Base-by-base conservation (phyloP, 2,888 invertebrate genomes). In the Lapara coniferarum region DNA sequence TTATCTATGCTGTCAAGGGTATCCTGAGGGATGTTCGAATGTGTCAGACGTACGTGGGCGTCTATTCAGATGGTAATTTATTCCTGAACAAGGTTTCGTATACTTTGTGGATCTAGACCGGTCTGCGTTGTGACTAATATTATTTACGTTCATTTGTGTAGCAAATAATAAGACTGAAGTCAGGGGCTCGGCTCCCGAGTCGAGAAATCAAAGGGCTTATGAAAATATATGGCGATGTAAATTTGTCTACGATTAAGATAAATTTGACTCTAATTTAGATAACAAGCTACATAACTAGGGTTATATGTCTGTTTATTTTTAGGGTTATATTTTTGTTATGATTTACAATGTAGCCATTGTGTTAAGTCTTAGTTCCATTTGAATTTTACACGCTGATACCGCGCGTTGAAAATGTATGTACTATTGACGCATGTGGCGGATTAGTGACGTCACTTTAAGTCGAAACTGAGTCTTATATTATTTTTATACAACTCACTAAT, bases 41-140 rank as follows among this genome's bases (percentile, higher is more conserved):
- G 68, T 49, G 53, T 51, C 71, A 70, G 75, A 74, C 71, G 14
- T 55, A 67, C 72, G 74, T 72, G 72, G 75, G 72, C 68, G 68
- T 70, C 59, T 72, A 70, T 74, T 73, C 70, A 67, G 67, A 76
- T 72, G 75, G 70, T 77, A 78, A 77, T 77, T 75, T 77, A 77
- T 77, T 75, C 71, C 71, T 71, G 73, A 71, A 70, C 67, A 69
- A n/a, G 30, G 51, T 58, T 59, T 16, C 30, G 51, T n/a, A 12
- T 52, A 30, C 37, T 68, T n/a, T 52, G 58, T 68, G n/a, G 57
- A 59, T 68, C 49, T 52, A 30, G 58, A 16, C 37, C 30, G 58
- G 44, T 46, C 6, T 16, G 14, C 19, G 13, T 46, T 16, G 19
- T 63, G 46, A 63, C 46, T n/a, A 10, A 12, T 55, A 55, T 19